These are phyloP conservation scores for Idaea dimidiata DNA, from an alignment of 2,888 invertebrate genomes.

Conservation along the genomic window DNA sequence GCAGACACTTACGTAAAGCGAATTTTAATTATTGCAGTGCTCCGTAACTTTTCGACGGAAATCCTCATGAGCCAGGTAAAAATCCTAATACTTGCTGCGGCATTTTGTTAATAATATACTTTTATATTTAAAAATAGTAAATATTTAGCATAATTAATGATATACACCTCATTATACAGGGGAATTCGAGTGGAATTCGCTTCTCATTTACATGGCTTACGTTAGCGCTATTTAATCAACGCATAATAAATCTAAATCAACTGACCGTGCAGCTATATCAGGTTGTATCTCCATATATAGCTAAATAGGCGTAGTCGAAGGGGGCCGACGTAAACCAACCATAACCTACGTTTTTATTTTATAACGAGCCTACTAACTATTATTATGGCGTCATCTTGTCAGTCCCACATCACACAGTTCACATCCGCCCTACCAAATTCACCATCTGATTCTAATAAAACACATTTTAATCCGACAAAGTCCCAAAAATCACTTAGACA, in stretches of 20 bases:
- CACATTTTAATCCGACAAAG: slow-evolving; percentile 43
- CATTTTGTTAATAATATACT: slow-evolving; percentile 15
- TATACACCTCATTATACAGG: slow-evolving; percentile 6
- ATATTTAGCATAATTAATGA: slow-evolving; percentile 5
- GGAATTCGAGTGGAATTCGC: slow-evolving; percentile 19
- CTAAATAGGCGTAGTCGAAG: slow-evolving; percentile 63
- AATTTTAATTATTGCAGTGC: slow-evolving; percentile 2
- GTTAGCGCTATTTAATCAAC: slow-evolving; percentile 27
- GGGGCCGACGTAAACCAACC: slow-evolving; percentile 64
- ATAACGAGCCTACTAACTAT: slow-evolving; percentile 72
- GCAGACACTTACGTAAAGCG: not conserved
- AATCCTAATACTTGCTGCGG: not conserved
- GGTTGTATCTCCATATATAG: slow-evolving; percentile 46
- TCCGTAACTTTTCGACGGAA: not conserved
- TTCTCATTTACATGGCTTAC: slow-evolving; percentile 25
- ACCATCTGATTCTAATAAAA: slow-evolving; percentile 64
- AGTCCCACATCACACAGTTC: slow-evolving; percentile 63
- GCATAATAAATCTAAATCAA: slow-evolving; percentile 35
- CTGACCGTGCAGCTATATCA: slow-evolving; percentile 43
- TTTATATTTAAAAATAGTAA: slow-evolving; percentile 3
- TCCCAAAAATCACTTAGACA: slow-evolving; percentile 37
- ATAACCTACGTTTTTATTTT: slow-evolving; percentile 73
- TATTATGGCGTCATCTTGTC: slow-evolving; percentile 76
- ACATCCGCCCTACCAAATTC: slow-evolving; percentile 67
- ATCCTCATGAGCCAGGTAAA: not conserved